These are phyloP conservation scores for Protula sp. DNA, from an alignment of 2,888 invertebrate genomes.

Conservation along the genomic window DNA sequence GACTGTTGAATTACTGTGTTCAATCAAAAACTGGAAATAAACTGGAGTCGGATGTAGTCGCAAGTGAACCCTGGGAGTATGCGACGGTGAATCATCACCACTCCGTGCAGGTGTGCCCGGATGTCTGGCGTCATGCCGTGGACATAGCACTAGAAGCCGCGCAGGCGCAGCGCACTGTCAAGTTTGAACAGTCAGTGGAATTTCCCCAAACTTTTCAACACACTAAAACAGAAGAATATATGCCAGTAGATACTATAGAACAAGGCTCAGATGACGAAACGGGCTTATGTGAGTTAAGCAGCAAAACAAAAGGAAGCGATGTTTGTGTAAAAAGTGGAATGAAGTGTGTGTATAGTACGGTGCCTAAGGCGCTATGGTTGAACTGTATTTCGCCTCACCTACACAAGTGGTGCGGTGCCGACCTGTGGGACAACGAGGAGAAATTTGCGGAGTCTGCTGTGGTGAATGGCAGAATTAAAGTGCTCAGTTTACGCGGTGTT, in stretches of 20 bases:
- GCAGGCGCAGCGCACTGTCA: not conserved
- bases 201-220: not conserved
- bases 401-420: conserved; percentile 29
- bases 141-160: conserved; percentile 17
- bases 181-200: not conserved
- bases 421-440: conserved; percentile 10
- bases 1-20: too few relatives aligned
- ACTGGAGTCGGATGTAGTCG: too few relatives aligned
- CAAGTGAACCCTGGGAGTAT: conserved; percentile 25
- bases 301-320: not conserved
- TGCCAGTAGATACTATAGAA: too few relatives aligned
- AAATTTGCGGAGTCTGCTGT: conserved; percentile 17
- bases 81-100: conserved; percentile 39
- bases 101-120: conserved; percentile 37
- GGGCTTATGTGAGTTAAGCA: not conserved
- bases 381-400: conserved; percentile 40
- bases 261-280: not conserved
- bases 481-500: conserved; percentile 40
- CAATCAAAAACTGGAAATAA: too few relatives aligned
- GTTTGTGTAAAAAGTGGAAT: not conserved
- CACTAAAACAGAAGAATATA: not conserved
- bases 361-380: conserved; percentile 33
- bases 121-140: conserved; percentile 34
- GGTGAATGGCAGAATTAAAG: conserved; percentile 35
- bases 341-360: conserved; percentile 6